Conservation (phyloP, 2,113 vertebrate genomes). For the Podilymbus podiceps region DNA sequence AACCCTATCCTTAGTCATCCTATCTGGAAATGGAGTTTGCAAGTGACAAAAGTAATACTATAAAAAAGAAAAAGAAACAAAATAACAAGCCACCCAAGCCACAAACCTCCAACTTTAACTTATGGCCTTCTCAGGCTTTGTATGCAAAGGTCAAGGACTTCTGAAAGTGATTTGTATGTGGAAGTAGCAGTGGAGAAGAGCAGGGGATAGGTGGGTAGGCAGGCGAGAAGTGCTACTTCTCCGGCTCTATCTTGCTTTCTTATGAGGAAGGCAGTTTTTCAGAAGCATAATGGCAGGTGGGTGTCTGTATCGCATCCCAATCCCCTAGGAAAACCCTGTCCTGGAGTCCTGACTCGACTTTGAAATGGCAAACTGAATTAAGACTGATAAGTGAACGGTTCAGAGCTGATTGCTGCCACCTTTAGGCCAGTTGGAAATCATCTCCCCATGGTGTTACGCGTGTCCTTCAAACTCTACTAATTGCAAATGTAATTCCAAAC, state of each 20-base stretch:
- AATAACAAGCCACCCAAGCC: neutral
- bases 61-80: no score
- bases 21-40: neutral
- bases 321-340: neutral
- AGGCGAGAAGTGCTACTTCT: neutral
- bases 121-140: neutral
- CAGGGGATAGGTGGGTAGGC: neutral
- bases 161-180: fast-evolving
- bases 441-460: fast-evolving
- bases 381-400: neutral
- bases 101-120: neutral
- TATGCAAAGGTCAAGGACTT: neutral
- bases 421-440: neutral
- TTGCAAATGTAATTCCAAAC: neutral
- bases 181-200: neutral
- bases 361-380: neutral
- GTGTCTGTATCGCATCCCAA: neutral
- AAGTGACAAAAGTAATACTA: neutral
- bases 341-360: neutral
- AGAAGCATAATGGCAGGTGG: neutral
- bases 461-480: neutral
- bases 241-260: neutral
- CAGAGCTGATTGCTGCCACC: constrained; percentile 5
- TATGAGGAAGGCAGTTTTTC: neutral
- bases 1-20: neutral